Base-by-base conservation (phyloP, 2,888 invertebrate genomes). In the Shargacucullia verbasci region DNA sequence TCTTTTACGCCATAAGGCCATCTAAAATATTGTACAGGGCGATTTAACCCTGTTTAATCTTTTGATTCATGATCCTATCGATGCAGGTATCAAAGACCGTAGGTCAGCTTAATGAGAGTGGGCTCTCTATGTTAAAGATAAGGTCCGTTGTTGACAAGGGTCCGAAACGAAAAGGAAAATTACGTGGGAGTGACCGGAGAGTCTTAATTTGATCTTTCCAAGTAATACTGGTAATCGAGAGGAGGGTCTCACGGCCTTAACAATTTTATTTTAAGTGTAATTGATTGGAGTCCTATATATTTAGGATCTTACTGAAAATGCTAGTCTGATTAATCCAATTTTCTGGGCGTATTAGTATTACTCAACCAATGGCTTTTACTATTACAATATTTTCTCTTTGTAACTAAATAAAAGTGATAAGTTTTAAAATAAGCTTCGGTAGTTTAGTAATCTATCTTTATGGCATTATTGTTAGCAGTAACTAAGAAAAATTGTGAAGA, bases 61-160 rank as follows among this genome's bases (percentile, higher is more conserved):
- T 70, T 58, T 49, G 62, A 52, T 67, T 72, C 46, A 46, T 50
- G 55, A 64, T n/a, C 35, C 45, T 75, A 74, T 78, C 78, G 74
- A 79, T 79, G 70, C 79, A 83, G 81, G 78, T 83, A 84, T 75
- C 77, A 76, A 73, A 82, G 78, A 71, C 71, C 65, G 73, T 65
- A 80, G 82, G 84, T 82, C 85, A 85, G 83, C 82, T 82, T 87
- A 90, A 88, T 87, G 85, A 88, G 84, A 84, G 79, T 80, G 52
- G 60, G 40, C 55, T 77, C 81, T 80, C 66, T 76, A 79, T 84
- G 80, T 81, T 82, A 82, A 83, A 86, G 86, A 87, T 86, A 87
- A 85, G 83, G 76, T 60, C 56, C 71, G 72, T 73, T 84, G 86
- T 85, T 89, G 88, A 91, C 87, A 88, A 88, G 90, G 90, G 89